Conservation (phyloP, 2,113 vertebrate species). For the Sander lucioperca region DNA sequence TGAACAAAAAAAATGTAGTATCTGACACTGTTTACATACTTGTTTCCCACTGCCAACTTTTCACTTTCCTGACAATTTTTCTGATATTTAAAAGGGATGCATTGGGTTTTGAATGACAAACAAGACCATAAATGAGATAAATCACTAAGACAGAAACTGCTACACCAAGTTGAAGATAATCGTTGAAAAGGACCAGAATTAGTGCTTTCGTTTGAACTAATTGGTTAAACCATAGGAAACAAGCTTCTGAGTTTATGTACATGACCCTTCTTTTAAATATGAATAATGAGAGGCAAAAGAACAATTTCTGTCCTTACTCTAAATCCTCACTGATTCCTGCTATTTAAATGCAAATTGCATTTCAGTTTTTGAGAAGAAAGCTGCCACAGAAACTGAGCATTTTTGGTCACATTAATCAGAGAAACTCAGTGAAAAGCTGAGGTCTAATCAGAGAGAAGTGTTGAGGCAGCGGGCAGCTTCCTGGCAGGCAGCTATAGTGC, state of each 20-base stretch:
- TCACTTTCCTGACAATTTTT: neutral
- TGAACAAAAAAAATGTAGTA: neutral
- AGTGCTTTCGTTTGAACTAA: slow-evolving; percentile 27
- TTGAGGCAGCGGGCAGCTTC: slow-evolving; percentile 43
- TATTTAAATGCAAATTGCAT: slow-evolving; percentile 70
- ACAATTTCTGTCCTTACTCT: slow-evolving; percentile 37
- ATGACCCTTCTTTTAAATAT: slow-evolving; percentile 40
- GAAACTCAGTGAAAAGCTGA: slow-evolving; percentile 48
- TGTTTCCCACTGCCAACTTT: neutral
- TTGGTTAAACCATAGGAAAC: slow-evolving; percentile 21
- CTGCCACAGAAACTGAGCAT: slow-evolving; percentile 27
- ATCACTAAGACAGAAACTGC: slow-evolving; percentile 5
- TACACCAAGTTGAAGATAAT: neutral
- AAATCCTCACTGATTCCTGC: slow-evolving; percentile 48
- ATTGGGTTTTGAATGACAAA: neutral
- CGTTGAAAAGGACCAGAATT: neutral
- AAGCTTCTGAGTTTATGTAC: slow-evolving; percentile 10
- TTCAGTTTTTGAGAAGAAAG: slow-evolving; percentile 39
- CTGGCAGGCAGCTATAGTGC: slow-evolving; percentile 44
- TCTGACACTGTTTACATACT: no score
- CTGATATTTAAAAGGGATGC: slow-evolving; percentile 12
- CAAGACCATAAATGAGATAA: neutral
- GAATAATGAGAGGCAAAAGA: slow-evolving; percentile 20
- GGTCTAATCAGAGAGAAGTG: slow-evolving; percentile 67
- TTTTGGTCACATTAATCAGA: slow-evolving; percentile 68